Evolutionary conservation across 2,888 invertebrate genomes (phyloP).

Genomic region (Caenorhabditis macrosperma): DNA sequence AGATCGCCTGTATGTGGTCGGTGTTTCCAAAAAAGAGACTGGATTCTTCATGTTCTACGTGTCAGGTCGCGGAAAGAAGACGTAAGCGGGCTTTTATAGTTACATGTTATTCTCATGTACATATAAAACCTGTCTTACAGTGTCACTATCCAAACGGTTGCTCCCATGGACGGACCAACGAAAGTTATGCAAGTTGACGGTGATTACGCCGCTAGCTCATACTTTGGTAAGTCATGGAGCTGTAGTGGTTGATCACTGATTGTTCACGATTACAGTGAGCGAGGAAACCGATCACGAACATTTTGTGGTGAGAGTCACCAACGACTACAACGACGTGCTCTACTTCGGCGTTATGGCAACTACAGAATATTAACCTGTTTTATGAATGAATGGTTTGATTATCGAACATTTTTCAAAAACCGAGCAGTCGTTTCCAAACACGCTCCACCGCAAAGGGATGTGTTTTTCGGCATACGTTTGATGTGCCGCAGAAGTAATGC

Average conservation of each 20-base stretch:
- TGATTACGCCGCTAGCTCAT: not conserved
- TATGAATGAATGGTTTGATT: too few species aligned
- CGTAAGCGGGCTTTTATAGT: slow-evolving; percentile 4
- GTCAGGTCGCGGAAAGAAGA: slow-evolving; percentile 1
- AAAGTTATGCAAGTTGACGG: slow-evolving; percentile 8
- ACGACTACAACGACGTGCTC: not conserved
- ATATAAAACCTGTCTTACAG: slow-evolving; percentile 11
- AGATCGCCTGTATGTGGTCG: not conserved
- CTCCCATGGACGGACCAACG: not conserved
- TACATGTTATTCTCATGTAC: not conserved
- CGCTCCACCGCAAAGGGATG: too few species aligned
- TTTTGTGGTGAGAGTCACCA: not conserved
- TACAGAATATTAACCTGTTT: not conserved
- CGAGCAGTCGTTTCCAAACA: too few species aligned
- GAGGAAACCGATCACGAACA: not conserved
- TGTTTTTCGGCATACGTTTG: too few species aligned
- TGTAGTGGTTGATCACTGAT: too few species aligned
- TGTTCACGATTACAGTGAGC: slow-evolving; percentile 1
- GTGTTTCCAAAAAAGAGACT: slow-evolving; percentile 1
- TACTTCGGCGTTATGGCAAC: not conserved
- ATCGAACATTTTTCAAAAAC: too few species aligned
- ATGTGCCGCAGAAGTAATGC: too few species aligned
- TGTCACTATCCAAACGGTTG: slow-evolving; percentile 3
- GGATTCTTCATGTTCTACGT: slow-evolving; percentile 19
- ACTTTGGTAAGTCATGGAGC: not conserved